phyloP scores from a whole-genome alignment of 2,113 vertebrate genomes.

The Perca schrenkii region DNA sequence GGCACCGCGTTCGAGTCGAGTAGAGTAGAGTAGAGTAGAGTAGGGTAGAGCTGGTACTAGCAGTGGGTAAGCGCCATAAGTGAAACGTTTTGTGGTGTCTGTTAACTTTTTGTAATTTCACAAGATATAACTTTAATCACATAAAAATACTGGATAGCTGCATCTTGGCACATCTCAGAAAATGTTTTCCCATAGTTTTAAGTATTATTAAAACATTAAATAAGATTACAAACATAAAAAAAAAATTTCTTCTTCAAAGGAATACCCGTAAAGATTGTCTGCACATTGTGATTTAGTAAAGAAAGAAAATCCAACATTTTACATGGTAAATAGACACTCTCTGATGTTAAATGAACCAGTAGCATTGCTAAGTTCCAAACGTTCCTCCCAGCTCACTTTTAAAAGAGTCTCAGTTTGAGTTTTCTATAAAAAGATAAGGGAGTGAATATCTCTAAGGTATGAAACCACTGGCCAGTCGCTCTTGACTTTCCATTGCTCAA shows the following conservation, averaged over 20 bases:
- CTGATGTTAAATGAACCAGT: background rate
- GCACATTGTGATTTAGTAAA: background rate
- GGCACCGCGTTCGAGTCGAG: too few species aligned
- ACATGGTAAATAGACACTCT: background rate
- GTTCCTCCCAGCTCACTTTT: background rate
- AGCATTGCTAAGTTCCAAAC: background rate
- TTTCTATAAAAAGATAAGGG: constrained; percentile 46
- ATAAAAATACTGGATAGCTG: background rate
- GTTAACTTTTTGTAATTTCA: background rate
- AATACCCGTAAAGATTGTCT: background rate
- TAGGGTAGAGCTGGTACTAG: too few species aligned
- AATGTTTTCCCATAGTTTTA: background rate
- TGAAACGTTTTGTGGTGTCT: background rate
- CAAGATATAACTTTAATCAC: background rate
- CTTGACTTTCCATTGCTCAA: constrained; percentile 67
- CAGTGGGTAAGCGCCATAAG: too few species aligned
- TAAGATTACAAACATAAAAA: too few species aligned
- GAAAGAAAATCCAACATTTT: background rate
- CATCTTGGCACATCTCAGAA: background rate
- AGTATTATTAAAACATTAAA: background rate
- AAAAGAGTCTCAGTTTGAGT: background rate
- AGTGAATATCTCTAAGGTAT: constrained; percentile 35
- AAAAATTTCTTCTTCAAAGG: too few species aligned
- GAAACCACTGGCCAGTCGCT: constrained; percentile 24
- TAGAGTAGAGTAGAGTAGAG: too few species aligned